Evolutionary conservation across 1,140 invertebrate species (phyloP).

Genomic region (Periplaneta americana): DNA sequence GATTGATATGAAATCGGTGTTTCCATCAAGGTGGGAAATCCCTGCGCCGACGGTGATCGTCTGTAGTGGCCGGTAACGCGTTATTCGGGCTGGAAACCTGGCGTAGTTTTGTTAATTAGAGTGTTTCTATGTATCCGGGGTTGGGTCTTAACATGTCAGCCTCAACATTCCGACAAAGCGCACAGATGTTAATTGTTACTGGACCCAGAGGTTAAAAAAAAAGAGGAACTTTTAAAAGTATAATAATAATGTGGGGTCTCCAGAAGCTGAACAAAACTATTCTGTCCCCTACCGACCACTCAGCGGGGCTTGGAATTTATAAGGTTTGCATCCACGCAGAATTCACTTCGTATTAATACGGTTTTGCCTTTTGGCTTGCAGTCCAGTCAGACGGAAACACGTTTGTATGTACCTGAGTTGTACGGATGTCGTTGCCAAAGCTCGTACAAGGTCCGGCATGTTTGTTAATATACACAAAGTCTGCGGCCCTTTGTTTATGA

Average conservation of each 20-base stretch:
- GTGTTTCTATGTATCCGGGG: background rate
- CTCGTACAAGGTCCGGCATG: no score
- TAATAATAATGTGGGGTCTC: background rate
- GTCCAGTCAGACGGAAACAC: no score
- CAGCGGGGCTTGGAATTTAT: background rate
- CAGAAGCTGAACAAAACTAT: background rate
- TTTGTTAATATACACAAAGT: no score
- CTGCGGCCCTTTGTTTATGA: no score
- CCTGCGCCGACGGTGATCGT: background rate
- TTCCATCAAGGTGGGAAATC: no score
- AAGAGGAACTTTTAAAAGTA: background rate
- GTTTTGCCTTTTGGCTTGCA: no score
- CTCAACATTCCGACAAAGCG: background rate
- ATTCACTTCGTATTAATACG: no score
- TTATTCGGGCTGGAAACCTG: background rate
- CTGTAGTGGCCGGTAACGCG: background rate
- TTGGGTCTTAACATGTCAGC: background rate
- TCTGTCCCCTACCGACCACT: background rate
- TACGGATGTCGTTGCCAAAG: no score
- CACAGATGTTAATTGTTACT: background rate
- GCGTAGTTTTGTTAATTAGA: background rate
- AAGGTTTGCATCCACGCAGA: no score
- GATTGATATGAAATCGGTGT: no score
- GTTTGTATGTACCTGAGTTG: no score
- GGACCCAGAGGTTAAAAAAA: background rate